Evolutionary conservation across 2,797 vertebrate genomes (phyloP), one percentile per base, ranked within the genome.

Genomic region (Gallinago nigripennis): DNA sequence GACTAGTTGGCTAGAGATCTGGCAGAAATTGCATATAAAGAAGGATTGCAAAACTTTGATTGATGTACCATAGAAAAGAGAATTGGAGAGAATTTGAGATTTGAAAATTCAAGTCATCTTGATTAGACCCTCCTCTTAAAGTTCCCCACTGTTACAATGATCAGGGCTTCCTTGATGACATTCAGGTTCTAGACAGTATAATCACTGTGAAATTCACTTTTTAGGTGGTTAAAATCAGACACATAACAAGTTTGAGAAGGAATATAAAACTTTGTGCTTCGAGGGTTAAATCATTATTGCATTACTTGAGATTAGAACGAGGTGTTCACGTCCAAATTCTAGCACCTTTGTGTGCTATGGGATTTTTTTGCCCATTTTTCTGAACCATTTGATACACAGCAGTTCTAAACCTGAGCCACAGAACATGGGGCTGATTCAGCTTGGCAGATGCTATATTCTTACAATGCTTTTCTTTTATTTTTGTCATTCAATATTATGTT

Each of bases 391-490:
- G 50, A 45, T 81, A 19, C 1, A 12, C 18, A 71, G 11, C 30
- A 77, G 35, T 88, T 78, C 50, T 70, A 21, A 72, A 82, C n/a
- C 39, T 66, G 60, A 16, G 68, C 78, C 33, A 48, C 57, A 37
- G 73, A 56, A 41, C 28, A 3, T 57, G 3, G 3, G 27, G 24
- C 83, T 93, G 70, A 90, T 94, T 93, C 48, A 90, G 25, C 58
- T 88, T 84, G 46, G 48, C 90, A 94, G 71, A 82, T 84, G 78
- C 63, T 95, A 9, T 79, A 28, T 80, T 92, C 75, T 94, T 90
- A 69, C 11, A 60, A 27, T 56, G 53, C 31, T 80, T 90, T 84
- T 66, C 46, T 79, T 82, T 84, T 19, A 66, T 87, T 94, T 96
- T 94, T 88, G 56, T 78, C 78, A 77, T 82, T 94, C 91, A 94